Evolutionary conservation across 2,797 vertebrate genomes (phyloP), one percentile per base, ranked within the genome.

Genomic region (Pristis pectinata): DNA sequence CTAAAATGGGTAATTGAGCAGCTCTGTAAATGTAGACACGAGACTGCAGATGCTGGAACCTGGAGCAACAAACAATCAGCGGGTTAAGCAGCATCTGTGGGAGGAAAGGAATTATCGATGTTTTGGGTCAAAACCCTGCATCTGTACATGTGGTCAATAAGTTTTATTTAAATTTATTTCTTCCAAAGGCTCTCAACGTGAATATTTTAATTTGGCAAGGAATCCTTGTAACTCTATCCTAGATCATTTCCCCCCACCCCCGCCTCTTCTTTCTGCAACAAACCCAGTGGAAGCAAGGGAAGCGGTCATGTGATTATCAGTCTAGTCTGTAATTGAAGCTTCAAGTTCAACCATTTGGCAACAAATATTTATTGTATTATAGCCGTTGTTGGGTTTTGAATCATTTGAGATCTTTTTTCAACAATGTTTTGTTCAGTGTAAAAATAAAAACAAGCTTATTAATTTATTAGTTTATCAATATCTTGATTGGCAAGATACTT

Each of bases 311-410:
- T 24, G 87, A 64, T 64, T 67, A 61, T 89, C 56, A 61, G 56
- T 59, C 53, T 22, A 41, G 59, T 37, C 87, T 67, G n/a, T 91
- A 41, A 91, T 41, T 91, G 59, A 10, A 64, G 64, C n/a, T 37
- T 37, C n/a, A 64, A 37, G 15, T 91, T 91, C n/a, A 74, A 24
- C 59, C 59, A 91, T 91, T n/a, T 91, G 87, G n/a, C 59, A 91
- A 24, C 37, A 37, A 17, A 64, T 24, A 8, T 59, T n/a, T n/a
- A 9, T 64, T 91, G n/a, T 7, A 64, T 67, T 37, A 8, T 15
- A 17, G 6, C n/a, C 91, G 59, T 59, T 24, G 0, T 37, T 41
- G 34, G 19, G n/a, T 64, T 34, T 37, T 67, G 59, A 67, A 37
- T 37, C 61, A 64, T 37, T 91, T 67, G 15, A 64, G 17, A 11